Conservation (phyloP, 1,140 invertebrate species). For the Rhyacophila brunnea region DNA sequence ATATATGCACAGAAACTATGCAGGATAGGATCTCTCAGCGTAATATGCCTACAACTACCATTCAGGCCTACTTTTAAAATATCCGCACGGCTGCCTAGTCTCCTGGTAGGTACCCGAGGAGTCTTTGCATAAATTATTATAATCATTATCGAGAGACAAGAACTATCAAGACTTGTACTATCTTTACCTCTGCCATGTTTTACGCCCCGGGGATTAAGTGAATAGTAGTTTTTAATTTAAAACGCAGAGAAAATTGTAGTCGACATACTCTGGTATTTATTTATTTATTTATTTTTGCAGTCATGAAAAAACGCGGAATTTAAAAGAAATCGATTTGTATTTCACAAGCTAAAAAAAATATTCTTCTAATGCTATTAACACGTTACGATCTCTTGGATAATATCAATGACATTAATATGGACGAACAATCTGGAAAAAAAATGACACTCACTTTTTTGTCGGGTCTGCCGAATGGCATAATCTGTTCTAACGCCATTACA, state of each 20-base stretch:
- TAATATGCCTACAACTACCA: background rate
- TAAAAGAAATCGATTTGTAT: no score
- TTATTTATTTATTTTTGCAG: no score
- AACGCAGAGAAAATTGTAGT: background rate
- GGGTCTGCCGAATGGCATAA: no score
- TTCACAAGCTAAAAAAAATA: no score
- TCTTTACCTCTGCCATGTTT: constrained; percentile 8
- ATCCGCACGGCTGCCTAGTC: background rate
- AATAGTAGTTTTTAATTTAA: background rate
- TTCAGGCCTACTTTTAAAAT: constrained; percentile 1
- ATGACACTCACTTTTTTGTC: no score
- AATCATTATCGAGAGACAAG: constrained; percentile 10
- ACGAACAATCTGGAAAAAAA: no score
- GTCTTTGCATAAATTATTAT: constrained; percentile 25
- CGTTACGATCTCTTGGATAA: no score
- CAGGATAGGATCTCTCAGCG: no score
- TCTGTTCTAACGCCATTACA: no score
- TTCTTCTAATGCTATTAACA: no score
- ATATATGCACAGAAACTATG: no score
- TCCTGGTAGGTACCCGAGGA: constrained; percentile 21
- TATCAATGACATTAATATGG: no score
- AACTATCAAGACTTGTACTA: constrained; percentile 15
- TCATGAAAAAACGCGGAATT: background rate
- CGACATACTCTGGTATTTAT: background rate
- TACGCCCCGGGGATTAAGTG: constrained; percentile 7